These are phyloP conservation scores for Pangasius djambal DNA, from an alignment of 2,797 vertebrate genomes.

Conservation along the genomic window DNA sequence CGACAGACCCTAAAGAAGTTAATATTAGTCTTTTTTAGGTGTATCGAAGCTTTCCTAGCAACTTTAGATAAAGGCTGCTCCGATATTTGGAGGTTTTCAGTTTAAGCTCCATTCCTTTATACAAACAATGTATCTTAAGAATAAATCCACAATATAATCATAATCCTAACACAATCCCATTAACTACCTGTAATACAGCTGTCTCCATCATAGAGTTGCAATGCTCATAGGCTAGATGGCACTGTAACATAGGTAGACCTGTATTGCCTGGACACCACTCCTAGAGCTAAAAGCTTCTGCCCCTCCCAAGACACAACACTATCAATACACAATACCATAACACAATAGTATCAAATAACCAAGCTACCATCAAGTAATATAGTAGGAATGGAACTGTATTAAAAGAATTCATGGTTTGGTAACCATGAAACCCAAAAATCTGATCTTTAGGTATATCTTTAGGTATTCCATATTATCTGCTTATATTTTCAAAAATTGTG, in stretches of 20 bases:
- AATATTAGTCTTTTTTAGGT: neutral
- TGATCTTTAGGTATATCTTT: neutral
- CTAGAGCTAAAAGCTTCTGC: neutral
- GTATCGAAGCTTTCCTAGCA: neutral
- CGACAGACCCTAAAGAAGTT: too few relatives aligned
- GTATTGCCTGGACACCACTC: neutral
- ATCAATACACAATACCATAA: neutral
- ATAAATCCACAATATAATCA: neutral
- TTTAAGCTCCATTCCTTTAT: neutral
- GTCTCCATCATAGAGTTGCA: neutral
- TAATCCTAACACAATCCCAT: neutral
- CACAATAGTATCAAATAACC: neutral
- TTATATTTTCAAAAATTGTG: neutral
- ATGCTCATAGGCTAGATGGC: neutral
- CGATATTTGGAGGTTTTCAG: neutral
- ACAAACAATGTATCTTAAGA: neutral
- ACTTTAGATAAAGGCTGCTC: neutral
- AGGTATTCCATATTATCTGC: neutral
- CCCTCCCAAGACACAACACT: neutral
- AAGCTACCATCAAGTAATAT: neutral
- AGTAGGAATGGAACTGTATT: neutral
- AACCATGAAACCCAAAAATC: neutral
- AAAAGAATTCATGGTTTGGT: neutral
- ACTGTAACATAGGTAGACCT: neutral
- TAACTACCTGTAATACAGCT: neutral